phyloP scores from a whole-genome alignment of 2,113 vertebrate species.

The Sapayoa aenigma region DNA sequence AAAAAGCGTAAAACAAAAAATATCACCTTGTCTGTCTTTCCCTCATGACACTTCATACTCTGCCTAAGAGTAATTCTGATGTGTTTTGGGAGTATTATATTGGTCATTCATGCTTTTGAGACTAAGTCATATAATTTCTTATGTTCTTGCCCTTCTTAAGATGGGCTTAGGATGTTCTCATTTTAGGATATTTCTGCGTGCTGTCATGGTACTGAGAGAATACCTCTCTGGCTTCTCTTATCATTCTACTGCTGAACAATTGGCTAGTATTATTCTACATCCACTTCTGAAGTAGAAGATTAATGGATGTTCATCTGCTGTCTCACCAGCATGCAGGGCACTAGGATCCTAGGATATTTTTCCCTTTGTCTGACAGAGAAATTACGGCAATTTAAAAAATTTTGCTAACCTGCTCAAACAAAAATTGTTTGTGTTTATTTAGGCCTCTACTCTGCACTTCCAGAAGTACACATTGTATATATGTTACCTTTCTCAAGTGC shows the following conservation, averaged over 20 bases:
- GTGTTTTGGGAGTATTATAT: neutral
- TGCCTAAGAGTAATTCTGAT: neutral
- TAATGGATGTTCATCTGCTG: neutral
- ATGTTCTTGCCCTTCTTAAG: neutral
- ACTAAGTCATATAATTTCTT: neutral
- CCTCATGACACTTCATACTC: neutral
- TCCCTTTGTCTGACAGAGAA: neutral
- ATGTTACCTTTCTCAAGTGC: neutral
- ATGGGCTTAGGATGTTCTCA: neutral
- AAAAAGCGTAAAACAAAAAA: neutral
- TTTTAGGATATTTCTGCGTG: neutral
- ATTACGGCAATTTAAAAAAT: neutral
- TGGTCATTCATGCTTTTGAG: neutral
- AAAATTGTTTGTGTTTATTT: neutral
- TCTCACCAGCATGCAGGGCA: neutral
- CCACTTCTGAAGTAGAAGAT: neutral
- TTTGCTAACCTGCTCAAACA: neutral
- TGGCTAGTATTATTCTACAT: neutral
- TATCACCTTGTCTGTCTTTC: neutral
- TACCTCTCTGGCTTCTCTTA: neutral
- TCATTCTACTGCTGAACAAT: neutral
- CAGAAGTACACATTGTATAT: neutral
- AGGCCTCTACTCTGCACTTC: neutral
- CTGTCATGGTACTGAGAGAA: neutral
- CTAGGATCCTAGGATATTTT: neutral